These are phyloP conservation scores for Littorina saxatilis DNA, from an alignment of 1,140 invertebrate species.

Conservation along the genomic window DNA sequence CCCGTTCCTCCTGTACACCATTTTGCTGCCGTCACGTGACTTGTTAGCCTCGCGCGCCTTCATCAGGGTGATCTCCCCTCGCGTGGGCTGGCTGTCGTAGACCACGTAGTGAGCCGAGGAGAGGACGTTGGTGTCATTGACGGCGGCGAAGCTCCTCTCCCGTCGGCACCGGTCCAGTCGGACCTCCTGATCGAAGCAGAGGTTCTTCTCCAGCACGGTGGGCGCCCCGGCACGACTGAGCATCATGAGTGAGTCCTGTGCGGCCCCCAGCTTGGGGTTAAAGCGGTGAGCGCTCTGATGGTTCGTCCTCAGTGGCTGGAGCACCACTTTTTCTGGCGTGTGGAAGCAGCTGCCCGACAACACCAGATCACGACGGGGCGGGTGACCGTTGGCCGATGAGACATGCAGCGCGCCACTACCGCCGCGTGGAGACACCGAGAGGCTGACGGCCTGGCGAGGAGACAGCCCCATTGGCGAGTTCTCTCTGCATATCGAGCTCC, in stretches of 20 bases:
- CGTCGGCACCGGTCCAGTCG: conserved; percentile 39
- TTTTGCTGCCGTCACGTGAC: conserved; percentile 5
- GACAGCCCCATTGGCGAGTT: not conserved
- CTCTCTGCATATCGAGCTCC: not conserved
- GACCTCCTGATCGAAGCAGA: conserved; percentile 34
- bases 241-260: conserved; percentile 37
- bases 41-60: conserved; percentile 39
- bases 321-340: not conserved
- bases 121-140: not conserved
- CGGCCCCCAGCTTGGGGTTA: conserved; percentile 38
- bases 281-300: conserved; percentile 30
- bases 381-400: not conserved
- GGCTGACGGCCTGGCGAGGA: not conserved
- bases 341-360: conserved; percentile 28
- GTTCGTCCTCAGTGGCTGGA: conserved; percentile 4
- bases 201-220: conserved; percentile 39
- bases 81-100: conserved; percentile 38
- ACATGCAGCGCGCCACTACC: not conserved
- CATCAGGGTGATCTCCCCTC: conserved; percentile 40
- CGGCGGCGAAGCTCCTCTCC: conserved; percentile 13
- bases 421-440: not conserved
- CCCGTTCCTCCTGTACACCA: not conserved
- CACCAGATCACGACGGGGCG: conserved; percentile 19
- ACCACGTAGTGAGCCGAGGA: conserved; percentile 26
- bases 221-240: conserved; percentile 34